Base-by-base conservation (phyloP, 2,797 vertebrate genomes). In the Acridotheres tristis region DNA sequence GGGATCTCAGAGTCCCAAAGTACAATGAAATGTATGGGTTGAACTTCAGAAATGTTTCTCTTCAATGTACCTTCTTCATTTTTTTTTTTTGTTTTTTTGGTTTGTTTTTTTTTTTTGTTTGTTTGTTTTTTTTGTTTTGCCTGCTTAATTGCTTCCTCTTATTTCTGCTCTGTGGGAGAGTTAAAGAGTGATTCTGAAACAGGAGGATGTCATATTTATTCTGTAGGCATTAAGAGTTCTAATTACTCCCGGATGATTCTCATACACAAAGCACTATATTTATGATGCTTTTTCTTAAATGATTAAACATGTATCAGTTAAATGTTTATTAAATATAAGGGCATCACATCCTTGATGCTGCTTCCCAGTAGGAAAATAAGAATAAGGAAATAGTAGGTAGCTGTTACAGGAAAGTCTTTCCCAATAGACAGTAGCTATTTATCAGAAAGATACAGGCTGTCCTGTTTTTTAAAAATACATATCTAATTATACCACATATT, bases 201-300 rank as follows among this genome's bases (percentile, higher is more conserved):
- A 93, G 48, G 51, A 96, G 65, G 81, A 80, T 73, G 86, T 90
- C 71, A 92, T 95, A 97, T 90, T 94, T 89, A 92, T 97, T 95
- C 88, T 93, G 91, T 61, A 89, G 62, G 7, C 82, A 95, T 93
- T 97, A 93, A 94, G 92, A 91, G 72, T 91, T 90, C 87, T 96
- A 97, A 92, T 97, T 96, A 97, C 77, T 97, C 96, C 94, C 93
- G 55, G 67, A 96, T 16, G 67, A 82, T 89, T 75, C 94, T 93
- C 50, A 78, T 95, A 71, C 94, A 89, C 87, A 90, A 96, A 96
- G 23, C 65, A 34, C 91, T 96, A 89, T 92, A 96, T 97, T 97
- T 96, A 95, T 90, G 80, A 75, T 87, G 75, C 48, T 93, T 93
- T 96, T 77, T 93, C 79, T 92, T 94, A 95, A 96, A 83, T 92